Percentiles rank a stretch among this genome's conserved stretches.
phyloP scores from a whole-genome alignment of 53 echinoderm and acorn worm genomes.

The Holothuria scabra region DNA sequence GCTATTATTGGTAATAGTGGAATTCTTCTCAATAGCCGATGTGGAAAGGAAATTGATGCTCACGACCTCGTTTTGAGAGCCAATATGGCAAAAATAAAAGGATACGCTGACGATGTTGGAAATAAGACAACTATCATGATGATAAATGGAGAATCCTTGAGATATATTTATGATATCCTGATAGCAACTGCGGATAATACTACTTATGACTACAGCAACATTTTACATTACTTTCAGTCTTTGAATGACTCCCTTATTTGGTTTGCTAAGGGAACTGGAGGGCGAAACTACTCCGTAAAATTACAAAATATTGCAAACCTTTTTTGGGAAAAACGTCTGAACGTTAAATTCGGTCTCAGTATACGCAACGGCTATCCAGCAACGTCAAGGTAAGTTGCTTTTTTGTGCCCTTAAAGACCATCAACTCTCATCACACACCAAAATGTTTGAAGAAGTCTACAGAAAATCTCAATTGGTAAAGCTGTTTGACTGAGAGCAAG shows the following conservation, averaged over 20 bases:
- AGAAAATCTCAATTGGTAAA: too few relatives aligned
- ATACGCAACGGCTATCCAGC: neutral
- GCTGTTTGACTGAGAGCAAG: too few relatives aligned
- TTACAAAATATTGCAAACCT: constrained; percentile 2
- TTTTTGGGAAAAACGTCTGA: neutral
- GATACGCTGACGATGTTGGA: constrained; percentile 32
- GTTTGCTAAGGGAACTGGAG: constrained; percentile 30
- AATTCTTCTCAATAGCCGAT: constrained; percentile 16
- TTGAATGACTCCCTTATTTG: constrained; percentile 29
- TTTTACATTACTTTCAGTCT: neutral
- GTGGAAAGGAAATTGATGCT: constrained; percentile 42
- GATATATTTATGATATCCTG: neutral
- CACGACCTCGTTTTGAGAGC: constrained; percentile 37
- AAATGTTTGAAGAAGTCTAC: too few relatives aligned
- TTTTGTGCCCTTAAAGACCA: too few relatives aligned
- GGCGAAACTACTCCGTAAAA: neutral
- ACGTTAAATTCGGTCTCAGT: neutral
- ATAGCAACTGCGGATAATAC: neutral
- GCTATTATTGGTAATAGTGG: constrained; percentile 41
- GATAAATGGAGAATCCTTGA: constrained; percentile 14
- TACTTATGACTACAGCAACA: too few relatives aligned
- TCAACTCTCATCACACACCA: too few relatives aligned
- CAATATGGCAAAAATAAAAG: constrained; percentile 11
- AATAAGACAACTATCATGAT: constrained; percentile 36
- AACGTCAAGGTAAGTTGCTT: too few relatives aligned